Conservation (phyloP, 2,797 vertebrate genomes). For the Anguilla obscura region DNA sequence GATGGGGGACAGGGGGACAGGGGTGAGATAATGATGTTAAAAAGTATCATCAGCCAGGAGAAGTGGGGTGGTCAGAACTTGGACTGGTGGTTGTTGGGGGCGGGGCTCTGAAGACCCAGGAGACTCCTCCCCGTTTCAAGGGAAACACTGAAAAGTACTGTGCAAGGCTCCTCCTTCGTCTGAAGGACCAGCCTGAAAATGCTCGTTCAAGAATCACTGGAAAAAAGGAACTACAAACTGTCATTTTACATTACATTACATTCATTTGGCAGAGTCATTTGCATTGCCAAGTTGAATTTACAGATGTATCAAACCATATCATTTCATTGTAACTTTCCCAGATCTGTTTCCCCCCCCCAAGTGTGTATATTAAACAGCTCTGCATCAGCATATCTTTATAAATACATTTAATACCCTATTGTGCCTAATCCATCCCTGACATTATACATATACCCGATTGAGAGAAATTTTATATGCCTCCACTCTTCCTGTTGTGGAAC, state of each 20-base stretch:
- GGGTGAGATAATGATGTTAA: neutral
- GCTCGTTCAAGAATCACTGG: neutral
- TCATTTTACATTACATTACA: neutral
- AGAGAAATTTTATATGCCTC: neutral
- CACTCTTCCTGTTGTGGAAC: neutral
- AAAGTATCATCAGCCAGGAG: neutral
- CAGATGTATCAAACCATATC: neutral
- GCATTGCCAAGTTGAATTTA: constrained; percentile 4
- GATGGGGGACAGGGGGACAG: neutral
- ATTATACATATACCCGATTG: neutral
- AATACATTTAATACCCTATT: neutral
- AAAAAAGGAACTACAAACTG: neutral
- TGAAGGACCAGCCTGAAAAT: neutral
- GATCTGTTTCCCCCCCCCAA: neutral
- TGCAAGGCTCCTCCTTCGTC: neutral
- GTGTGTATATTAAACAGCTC: neutral
- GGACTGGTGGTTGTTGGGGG: neutral
- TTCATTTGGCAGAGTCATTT: neutral
- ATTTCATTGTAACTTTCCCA: neutral
- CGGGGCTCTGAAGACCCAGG: neutral
- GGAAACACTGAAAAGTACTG: neutral
- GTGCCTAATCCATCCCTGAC: neutral
- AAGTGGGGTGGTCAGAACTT: neutral
- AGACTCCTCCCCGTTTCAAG: neutral
- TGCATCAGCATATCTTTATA: neutral